Evolutionary conservation across 2,113 vertebrate species (phyloP).

Genomic region (Laterallus jamaicensis): DNA sequence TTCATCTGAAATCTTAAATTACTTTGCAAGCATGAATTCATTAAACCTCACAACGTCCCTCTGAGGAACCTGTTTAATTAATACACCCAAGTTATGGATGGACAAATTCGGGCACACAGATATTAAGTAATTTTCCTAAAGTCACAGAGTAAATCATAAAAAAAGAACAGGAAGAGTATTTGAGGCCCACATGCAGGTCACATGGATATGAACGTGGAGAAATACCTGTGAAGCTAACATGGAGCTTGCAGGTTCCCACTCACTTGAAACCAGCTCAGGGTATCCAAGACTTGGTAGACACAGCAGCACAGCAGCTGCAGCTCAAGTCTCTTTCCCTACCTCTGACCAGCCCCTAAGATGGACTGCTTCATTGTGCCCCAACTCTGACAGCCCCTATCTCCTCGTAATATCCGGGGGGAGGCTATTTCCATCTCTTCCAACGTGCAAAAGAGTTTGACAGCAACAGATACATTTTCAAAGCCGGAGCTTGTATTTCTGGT

Average conservation of each 20-base stretch:
- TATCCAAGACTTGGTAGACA: accelerated
- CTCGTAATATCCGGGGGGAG: not conserved
- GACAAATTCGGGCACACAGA: not conserved
- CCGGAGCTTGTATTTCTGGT: not conserved
- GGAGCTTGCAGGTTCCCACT: not conserved
- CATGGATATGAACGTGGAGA: not conserved
- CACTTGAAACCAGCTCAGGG: not conserved
- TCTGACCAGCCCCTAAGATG: not conserved
- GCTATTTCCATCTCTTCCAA: not conserved
- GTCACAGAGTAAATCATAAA: not conserved
- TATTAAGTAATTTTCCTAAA: not conserved
- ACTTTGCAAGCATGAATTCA: conserved; percentile 15
- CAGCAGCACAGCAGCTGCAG: not conserved
- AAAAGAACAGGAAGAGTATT: not conserved
- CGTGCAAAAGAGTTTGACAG: not conserved
- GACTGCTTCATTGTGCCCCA: not conserved
- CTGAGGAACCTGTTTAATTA: conserved; percentile 30
- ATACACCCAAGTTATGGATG: not conserved
- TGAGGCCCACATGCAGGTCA: not conserved
- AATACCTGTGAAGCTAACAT: not conserved
- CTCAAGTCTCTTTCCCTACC: not conserved
- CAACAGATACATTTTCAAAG: not conserved
- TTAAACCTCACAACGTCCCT: not conserved
- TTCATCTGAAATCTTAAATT: conserved; percentile 49
- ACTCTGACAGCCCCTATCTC: not conserved